Base-by-base conservation (phyloP, 2,888 invertebrate species). In the Eupeodes latifasciatus region DNA sequence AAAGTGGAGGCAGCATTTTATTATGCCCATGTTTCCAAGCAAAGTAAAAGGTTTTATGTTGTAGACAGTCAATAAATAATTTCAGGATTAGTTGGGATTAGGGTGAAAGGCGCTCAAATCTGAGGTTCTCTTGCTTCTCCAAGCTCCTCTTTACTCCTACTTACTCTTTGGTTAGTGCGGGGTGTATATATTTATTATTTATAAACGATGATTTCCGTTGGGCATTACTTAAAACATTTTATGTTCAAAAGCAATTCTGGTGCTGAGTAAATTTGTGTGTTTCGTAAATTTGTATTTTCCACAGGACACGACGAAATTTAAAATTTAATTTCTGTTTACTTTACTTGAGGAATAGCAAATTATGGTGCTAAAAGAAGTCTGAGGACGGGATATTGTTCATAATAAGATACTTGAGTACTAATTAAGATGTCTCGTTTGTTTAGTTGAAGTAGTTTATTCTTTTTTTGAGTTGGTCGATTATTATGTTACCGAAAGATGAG, bases 31-130 rank as follows among this genome's bases (percentile, higher is more conserved):
- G 85, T 84, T 87, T 80, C 55, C 72, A 80, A 79, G 76, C 47
- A 87, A 87, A 87, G 87, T 88, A 88, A 88, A 85, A 88, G 88
- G 88, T 84, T 88, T 88, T 88, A 76, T 88, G 88, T 81, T 88
- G 88, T 81, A 88, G 88, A 88, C 88, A 88, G 88, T 78, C 81
- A 78, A 88, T 88, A 88, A 88, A 88, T 88, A 88, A 88, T 88
- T 88, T 88, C 81, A 44, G 81, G 88, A 88, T 88, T 88, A 85
- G 88, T 85, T 88, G 81, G 71, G 85, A 85, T 88, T 88, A 88
- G 81, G 88, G 78, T 53, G 59, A 71, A 81, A 75, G 40, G 55
- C 80, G 84, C 80, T 67, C 80, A 81, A 80, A 77, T 84, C 81
- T 83, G 62, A 69, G 72, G 55, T 27, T 66, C 47, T 36, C 16